A percentile compares a stretch with the other conserved stretches of the same genome.
phyloP scores from a whole-genome alignment of 2,797 vertebrate species.

The Enteromius argenteus region DNA sequence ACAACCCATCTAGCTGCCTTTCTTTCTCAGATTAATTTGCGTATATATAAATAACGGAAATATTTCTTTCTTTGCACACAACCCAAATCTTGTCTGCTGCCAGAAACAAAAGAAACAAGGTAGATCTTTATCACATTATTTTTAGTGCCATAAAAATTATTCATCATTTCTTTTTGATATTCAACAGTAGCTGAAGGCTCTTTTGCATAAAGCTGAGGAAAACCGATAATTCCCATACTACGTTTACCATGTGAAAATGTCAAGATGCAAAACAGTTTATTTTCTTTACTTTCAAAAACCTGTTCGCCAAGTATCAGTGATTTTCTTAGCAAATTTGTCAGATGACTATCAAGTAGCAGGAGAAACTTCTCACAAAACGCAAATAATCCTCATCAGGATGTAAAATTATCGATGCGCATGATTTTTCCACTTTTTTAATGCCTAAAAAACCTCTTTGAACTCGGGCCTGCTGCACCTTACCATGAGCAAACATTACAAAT shows the following conservation, averaged over 20 bases:
- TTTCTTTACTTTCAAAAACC: conserved; percentile 52
- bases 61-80: conserved; percentile 1
- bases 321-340: conserved; percentile 59
- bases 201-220: conserved; percentile 60
- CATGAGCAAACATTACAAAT: conserved; percentile 53
- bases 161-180: not conserved
- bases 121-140: conserved; percentile 34
- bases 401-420: not conserved
- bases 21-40: conserved; percentile 26
- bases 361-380: not conserved
- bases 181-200: conserved; percentile 3
- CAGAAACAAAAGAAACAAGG: not conserved
- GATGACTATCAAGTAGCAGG: conserved; percentile 8
- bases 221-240: not conserved
- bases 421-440: not conserved
- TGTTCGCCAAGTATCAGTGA: conserved; percentile 50
- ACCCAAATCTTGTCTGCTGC: not conserved
- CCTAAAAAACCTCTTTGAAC: not conserved
- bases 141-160: conserved; percentile 9
- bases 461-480: not conserved
- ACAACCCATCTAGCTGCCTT: not conserved
- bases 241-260: conserved; percentile 41
- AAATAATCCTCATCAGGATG: not conserved
- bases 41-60: conserved; percentile 12
- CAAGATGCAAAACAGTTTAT: conserved; percentile 56